Conservation (phyloP, 2,888 invertebrate species). For the Ochropleura leucogaster region DNA sequence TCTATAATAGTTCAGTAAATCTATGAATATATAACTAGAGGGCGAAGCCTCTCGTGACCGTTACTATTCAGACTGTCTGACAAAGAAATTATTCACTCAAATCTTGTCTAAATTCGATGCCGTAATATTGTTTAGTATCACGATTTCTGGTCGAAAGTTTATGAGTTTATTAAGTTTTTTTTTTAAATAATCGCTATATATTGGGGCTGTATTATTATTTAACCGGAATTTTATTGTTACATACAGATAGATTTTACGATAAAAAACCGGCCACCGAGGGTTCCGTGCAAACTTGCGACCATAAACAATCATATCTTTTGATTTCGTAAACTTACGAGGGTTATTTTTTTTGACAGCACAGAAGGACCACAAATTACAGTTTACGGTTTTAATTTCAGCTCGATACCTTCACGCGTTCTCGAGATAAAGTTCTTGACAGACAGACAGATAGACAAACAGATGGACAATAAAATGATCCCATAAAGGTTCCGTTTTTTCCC, state of each 20-base stretch:
- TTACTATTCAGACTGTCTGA: slow-evolving; percentile 8
- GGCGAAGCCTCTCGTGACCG: slow-evolving; percentile 34
- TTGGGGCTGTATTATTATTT: not conserved
- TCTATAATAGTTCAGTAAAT: slow-evolving; percentile 37
- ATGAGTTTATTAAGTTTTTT: not conserved
- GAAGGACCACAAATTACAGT: no score
- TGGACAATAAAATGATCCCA: no score
- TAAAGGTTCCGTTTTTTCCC: no score
- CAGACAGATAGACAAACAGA: no score
- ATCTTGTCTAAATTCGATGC: slow-evolving; percentile 24
- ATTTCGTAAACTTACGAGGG: no score
- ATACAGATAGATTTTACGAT: no score
- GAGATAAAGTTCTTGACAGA: no score
- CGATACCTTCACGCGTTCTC: no score
- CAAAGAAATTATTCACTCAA: slow-evolving; percentile 20
- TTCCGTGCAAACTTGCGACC: no score
- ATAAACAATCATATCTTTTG: no score
- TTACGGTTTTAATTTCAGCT: no score
- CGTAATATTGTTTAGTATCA: slow-evolving; percentile 16
- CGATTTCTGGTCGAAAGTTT: slow-evolving; percentile 8
- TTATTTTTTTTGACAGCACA: no score
- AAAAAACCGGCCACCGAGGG: not conserved
- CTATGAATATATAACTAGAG: slow-evolving; percentile 31
- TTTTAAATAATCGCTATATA: not conserved
- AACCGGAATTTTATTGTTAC: not conserved